Conservation (phyloP, 2,888 invertebrate genomes). For the Metopia argyrocephala region DNA sequence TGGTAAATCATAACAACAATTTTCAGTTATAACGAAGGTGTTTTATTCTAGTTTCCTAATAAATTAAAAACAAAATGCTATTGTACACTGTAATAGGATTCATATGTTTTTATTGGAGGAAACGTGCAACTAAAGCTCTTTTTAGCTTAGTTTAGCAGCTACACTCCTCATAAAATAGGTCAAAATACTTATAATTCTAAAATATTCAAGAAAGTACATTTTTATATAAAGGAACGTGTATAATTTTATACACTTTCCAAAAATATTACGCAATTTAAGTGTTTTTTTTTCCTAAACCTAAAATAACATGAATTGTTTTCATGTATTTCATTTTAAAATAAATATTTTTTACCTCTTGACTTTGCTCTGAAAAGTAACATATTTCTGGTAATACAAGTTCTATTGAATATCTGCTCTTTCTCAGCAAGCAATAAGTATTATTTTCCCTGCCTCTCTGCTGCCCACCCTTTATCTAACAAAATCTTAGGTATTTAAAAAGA, state of each 20-base stretch:
- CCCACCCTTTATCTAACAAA: not conserved
- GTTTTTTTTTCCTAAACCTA: not conserved
- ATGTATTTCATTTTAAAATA: too few relatives aligned
- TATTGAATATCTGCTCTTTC: not conserved
- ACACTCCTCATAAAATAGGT: too few relatives aligned
- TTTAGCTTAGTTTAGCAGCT: too few relatives aligned
- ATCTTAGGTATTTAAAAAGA: not conserved
- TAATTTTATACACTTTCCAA: not conserved
- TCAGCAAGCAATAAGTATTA: not conserved
- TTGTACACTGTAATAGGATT: too few relatives aligned
- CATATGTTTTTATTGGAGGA: too few relatives aligned
- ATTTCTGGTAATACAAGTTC: not conserved
- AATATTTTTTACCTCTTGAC: not conserved
- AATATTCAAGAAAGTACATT: not conserved
- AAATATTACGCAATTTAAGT: not conserved
- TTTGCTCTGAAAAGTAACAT: not conserved
- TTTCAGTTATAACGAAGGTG: too few relatives aligned
- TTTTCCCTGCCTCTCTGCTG: not conserved
- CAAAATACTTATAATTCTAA: too few relatives aligned
- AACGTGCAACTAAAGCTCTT: too few relatives aligned
- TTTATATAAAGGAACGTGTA: not conserved
- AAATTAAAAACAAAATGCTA: too few relatives aligned
- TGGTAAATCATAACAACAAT: too few relatives aligned
- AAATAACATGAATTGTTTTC: too few relatives aligned
- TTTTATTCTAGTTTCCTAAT: too few relatives aligned